These are phyloP conservation scores for Galagoides demidoff DNA, from an alignment of 2,797 vertebrate species.

Conservation along the genomic window DNA sequence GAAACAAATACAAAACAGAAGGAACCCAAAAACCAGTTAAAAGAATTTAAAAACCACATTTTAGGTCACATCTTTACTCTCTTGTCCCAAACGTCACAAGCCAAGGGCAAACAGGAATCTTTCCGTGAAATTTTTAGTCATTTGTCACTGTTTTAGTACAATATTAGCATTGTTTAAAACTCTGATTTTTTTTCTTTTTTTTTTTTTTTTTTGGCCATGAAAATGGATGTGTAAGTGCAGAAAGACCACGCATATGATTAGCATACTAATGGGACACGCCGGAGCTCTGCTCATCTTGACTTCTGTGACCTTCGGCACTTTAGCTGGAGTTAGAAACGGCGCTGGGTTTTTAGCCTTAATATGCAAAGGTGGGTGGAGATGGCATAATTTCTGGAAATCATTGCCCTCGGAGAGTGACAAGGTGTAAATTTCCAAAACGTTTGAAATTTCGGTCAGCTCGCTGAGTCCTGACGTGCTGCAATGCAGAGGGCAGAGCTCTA, in stretches of 20 bases:
- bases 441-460: slow-evolving; percentile 82
- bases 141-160: slow-evolving; percentile 71
- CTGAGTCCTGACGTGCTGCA: slow-evolving; percentile 76
- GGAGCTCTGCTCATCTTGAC: slow-evolving; percentile 75
- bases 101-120: slow-evolving; percentile 55
- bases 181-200: slow-evolving; percentile 53
- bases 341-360: slow-evolving; percentile 79
- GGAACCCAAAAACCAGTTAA: neutral
- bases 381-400: slow-evolving; percentile 81
- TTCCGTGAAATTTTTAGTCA: slow-evolving; percentile 62
- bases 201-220: slow-evolving; percentile 57
- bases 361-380: slow-evolving; percentile 78
- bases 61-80: slow-evolving; percentile 31
- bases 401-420: slow-evolving; percentile 85
- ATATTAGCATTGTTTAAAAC: slow-evolving; percentile 79
- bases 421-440: slow-evolving; percentile 85
- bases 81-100: slow-evolving; percentile 61
- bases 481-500: slow-evolving; percentile 79
- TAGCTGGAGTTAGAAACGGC: slow-evolving; percentile 67
- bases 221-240: slow-evolving; percentile 80
- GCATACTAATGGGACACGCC: slow-evolving; percentile 77
- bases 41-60: neutral
- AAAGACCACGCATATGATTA: slow-evolving; percentile 82
- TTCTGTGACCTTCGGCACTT: slow-evolving; percentile 82
- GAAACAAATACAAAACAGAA: neutral